phyloP scores from a whole-genome alignment of 2,797 vertebrate genomes.

The Siniperca obscura region DNA sequence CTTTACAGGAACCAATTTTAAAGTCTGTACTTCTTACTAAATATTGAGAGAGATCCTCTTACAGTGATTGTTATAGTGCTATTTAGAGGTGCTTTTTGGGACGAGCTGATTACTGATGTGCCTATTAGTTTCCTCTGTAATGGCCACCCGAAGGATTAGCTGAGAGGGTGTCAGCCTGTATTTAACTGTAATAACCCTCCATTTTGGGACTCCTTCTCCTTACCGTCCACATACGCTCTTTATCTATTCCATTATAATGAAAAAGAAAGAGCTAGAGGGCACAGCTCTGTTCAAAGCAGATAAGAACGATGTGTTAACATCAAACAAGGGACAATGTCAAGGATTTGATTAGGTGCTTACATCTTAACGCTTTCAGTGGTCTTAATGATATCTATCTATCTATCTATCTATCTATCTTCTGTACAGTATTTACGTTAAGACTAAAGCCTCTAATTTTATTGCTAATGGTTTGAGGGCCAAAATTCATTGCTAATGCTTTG shows the following conservation, averaged over 20 bases:
- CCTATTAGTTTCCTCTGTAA: constrained; percentile 67
- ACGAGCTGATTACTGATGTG: constrained; percentile 65
- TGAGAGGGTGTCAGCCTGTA: constrained; percentile 66
- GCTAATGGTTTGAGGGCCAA: neutral
- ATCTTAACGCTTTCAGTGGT: neutral
- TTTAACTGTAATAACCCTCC: constrained; percentile 77
- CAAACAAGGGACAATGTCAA: constrained; percentile 47
- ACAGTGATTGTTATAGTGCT: constrained; percentile 46
- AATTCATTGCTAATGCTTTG: neutral
- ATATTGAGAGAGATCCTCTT: constrained; percentile 30
- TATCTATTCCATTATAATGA: constrained; percentile 64
- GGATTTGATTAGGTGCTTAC: constrained; percentile 3
- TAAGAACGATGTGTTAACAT: constrained; percentile 32
- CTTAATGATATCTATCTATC: neutral
- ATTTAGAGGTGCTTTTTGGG: constrained; percentile 52
- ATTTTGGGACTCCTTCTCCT: constrained; percentile 66
- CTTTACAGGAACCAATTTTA: neutral
- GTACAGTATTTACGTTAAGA: neutral
- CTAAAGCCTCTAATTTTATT: neutral
- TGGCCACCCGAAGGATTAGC: constrained; percentile 69
- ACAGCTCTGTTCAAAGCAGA: constrained; percentile 43
- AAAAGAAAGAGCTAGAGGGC: constrained; percentile 45
- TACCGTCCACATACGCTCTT: constrained; percentile 45
- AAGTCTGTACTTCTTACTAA: constrained; percentile 18
- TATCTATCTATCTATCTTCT: neutral